Percentiles rank a stretch among this genome's conserved stretches.
Evolutionary conservation across 2,113 vertebrate genomes (phyloP).

Genomic region (Istiophorus platypterus): DNA sequence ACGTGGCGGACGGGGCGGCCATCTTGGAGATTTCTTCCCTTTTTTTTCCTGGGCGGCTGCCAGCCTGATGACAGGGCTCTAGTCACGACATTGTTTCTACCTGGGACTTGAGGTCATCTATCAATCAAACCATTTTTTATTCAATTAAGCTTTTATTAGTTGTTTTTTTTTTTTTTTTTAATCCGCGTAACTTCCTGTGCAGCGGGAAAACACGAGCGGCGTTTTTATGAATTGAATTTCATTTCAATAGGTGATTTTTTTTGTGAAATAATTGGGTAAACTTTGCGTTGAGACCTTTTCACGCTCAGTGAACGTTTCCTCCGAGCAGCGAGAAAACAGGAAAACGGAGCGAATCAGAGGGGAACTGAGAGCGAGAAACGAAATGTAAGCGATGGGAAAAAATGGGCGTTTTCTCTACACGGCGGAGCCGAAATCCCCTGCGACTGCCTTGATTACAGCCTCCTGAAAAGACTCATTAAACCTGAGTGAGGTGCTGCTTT

Average conservation of each 20-base stretch:
- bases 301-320: not conserved
- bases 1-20: too few relatives aligned
- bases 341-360: not conserved
- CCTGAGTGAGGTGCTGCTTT: constrained; percentile 17
- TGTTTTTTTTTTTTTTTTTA: too few relatives aligned
- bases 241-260: not conserved
- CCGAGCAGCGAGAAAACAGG: not conserved
- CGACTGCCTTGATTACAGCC: constrained; percentile 42
- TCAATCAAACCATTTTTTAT: too few relatives aligned
- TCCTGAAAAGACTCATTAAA: constrained; percentile 43
- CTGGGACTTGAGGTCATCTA: too few relatives aligned
- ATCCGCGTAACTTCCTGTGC: too few relatives aligned
- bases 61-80: too few relatives aligned
- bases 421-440: not conserved
- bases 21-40: too few relatives aligned
- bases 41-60: too few relatives aligned
- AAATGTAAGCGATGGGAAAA: not conserved
- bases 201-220: not conserved
- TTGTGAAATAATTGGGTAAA: not conserved
- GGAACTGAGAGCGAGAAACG: not conserved
- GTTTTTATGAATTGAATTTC: too few relatives aligned
- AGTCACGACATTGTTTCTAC: too few relatives aligned
- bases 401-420: constrained; percentile 3
- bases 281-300: too few relatives aligned
- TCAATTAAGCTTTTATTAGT: too few relatives aligned